Conservation (phyloP, 2,888 invertebrate species). For the Euspilapteryx auroguttella region DNA sequence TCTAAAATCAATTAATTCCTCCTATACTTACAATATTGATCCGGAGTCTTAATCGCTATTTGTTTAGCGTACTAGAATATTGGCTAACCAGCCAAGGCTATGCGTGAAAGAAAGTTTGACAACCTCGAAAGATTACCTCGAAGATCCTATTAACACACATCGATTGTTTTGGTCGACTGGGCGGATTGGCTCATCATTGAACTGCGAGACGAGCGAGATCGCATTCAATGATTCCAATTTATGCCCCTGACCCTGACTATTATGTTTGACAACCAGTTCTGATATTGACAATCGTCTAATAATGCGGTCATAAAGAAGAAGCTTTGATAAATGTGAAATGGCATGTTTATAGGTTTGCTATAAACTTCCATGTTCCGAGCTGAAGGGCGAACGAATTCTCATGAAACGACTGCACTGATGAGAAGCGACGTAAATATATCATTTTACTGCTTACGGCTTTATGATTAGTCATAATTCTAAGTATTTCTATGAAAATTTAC, state of each 20-base stretch:
- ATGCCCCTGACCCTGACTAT: constrained; percentile 19
- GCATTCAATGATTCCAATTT: constrained; percentile 13
- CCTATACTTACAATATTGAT: too few species aligned
- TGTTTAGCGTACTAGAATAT: too few species aligned
- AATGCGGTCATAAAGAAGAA: constrained; percentile 15
- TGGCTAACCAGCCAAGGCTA: constrained; percentile 13
- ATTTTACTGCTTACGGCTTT: constrained; percentile 22
- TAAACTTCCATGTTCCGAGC: constrained; percentile 12
- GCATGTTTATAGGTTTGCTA: constrained; percentile 20
- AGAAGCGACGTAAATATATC: constrained; percentile 23
- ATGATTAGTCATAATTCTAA: constrained; percentile 19
- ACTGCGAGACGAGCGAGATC: too few species aligned
- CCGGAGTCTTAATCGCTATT: too few species aligned
- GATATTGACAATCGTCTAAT: constrained; percentile 9
- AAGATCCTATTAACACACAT: constrained; percentile 32
- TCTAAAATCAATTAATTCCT: too few species aligned
- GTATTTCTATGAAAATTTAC: too few species aligned
- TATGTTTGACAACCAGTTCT: constrained; percentile 11
- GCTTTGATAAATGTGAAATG: constrained; percentile 15
- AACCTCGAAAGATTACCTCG: constrained; percentile 27
- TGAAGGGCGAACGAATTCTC: constrained; percentile 8
- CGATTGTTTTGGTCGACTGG: constrained; percentile 19
- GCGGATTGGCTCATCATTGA: constrained; percentile 7
- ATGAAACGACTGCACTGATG: constrained; percentile 22
- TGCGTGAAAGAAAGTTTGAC: constrained; percentile 30